Conservation (phyloP, 2,888 invertebrate species). For the Teinopalpus imperialis region DNA sequence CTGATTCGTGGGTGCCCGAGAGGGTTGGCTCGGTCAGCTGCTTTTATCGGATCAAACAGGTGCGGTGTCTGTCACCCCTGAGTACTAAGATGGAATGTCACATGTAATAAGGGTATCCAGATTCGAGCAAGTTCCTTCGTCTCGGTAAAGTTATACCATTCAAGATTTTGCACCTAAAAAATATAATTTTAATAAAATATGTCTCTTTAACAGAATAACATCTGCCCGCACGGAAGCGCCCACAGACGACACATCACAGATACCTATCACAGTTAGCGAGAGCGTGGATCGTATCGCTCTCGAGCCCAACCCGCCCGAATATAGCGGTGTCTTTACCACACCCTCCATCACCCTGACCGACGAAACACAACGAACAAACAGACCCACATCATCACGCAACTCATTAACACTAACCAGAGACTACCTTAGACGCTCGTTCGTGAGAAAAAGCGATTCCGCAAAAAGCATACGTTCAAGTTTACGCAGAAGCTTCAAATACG, state of each 20-base stretch:
- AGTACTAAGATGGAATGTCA: too few species aligned
- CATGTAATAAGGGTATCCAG: too few species aligned
- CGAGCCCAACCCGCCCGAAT: slow-evolving; percentile 35
- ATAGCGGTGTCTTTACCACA: slow-evolving; percentile 41
- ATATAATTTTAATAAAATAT: too few species aligned
- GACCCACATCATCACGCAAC: slow-evolving; percentile 51
- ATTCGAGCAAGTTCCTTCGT: too few species aligned
- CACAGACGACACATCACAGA: slow-evolving; percentile 54
- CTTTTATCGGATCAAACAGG: too few species aligned
- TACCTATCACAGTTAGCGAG: slow-evolving; percentile 70
- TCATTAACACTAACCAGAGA: slow-evolving; percentile 62
- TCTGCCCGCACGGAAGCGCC: slow-evolving; percentile 48
- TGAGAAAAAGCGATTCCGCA: slow-evolving; percentile 66
- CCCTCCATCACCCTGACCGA: slow-evolving; percentile 58
- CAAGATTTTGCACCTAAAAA: too few species aligned
- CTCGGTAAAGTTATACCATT: too few species aligned
- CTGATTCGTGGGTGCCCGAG: too few species aligned
- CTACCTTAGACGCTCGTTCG: slow-evolving; percentile 63
- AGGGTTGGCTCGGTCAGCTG: too few species aligned
- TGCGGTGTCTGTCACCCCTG: too few species aligned
- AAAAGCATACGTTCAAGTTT: slow-evolving; percentile 69
- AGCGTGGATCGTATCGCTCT: slow-evolving; percentile 56
- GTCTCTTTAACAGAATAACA: slow-evolving; percentile 69
- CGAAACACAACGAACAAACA: slow-evolving; percentile 48
- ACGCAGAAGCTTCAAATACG: slow-evolving; percentile 66